Conservation (phyloP, 92 coral and sea anemone species). For the Plumapathes pennacea region DNA sequence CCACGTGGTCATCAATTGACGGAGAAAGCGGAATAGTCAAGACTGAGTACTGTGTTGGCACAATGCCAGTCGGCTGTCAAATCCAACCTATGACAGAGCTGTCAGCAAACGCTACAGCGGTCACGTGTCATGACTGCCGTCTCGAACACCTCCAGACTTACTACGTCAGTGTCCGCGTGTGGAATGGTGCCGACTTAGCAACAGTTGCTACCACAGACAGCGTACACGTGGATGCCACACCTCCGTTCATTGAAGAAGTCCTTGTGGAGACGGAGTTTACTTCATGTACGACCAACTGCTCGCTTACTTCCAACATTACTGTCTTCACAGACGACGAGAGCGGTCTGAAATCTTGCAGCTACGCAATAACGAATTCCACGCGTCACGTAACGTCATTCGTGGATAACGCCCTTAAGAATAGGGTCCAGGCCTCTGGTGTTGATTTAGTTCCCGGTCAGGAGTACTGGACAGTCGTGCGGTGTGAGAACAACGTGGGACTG, state of each 20-base stretch:
- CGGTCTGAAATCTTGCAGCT: slow-evolving; percentile 68
- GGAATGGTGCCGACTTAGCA: slow-evolving; percentile 81
- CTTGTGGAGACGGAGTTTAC: slow-evolving; percentile 20
- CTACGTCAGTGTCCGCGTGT: slow-evolving; percentile 70
- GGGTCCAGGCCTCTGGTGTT: slow-evolving; percentile 34
- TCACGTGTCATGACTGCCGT: slow-evolving; percentile 71
- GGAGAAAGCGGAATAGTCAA: slow-evolving; percentile 63
- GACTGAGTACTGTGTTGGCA: slow-evolving; percentile 89
- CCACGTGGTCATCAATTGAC: slow-evolving; percentile 78
- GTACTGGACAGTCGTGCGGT: slow-evolving; percentile 62
- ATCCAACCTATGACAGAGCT: slow-evolving; percentile 59
- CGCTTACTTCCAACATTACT: slow-evolving; percentile 48
- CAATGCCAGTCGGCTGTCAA: slow-evolving; percentile 71
- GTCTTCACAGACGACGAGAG: slow-evolving; percentile 72
- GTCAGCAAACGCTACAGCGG: slow-evolving; percentile 32
- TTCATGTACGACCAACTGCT: slow-evolving; percentile 65
- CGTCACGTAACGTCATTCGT: slow-evolving; percentile 29
- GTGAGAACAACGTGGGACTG: slow-evolving; percentile 69
- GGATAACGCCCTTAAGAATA: slow-evolving; percentile 17
- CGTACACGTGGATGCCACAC: slow-evolving; percentile 63
- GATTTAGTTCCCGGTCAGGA: slow-evolving; percentile 57
- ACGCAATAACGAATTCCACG: slow-evolving; percentile 44
- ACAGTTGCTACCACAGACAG: slow-evolving; percentile 49
- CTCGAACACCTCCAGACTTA: slow-evolving; percentile 60
- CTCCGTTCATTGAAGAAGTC: slow-evolving; percentile 63